phyloP scores from a whole-genome alignment of 2,888 invertebrate genomes.

The Euproctis similis region DNA sequence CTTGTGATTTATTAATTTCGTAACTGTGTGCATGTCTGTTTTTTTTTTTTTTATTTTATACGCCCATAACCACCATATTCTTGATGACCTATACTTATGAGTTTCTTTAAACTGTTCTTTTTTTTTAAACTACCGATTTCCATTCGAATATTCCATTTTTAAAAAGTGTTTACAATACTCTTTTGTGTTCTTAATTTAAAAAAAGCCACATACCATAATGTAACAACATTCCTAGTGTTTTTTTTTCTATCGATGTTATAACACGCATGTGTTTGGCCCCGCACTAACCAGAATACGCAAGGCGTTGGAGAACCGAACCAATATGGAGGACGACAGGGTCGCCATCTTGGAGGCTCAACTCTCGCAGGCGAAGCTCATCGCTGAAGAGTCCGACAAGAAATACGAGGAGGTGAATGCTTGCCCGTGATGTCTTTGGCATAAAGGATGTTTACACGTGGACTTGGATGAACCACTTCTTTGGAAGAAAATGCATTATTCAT shows the following conservation, averaged over 20 bases:
- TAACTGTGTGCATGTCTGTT: slow-evolving; percentile 49
- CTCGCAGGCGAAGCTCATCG: slow-evolving; percentile 98
- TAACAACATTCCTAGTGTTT: slow-evolving; percentile 25
- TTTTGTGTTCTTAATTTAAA: slow-evolving; percentile 7
- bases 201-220: slow-evolving; percentile 24
- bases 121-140: slow-evolving; percentile 9
- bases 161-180: slow-evolving; percentile 18
- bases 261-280: slow-evolving; percentile 74
- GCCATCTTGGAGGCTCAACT: slow-evolving; percentile 98
- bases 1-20: slow-evolving; percentile 15
- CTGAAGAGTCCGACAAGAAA: slow-evolving; percentile 99
- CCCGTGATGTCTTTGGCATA: slow-evolving; percentile 24
- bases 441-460: slow-evolving; percentile 2
- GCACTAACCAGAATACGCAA: slow-evolving; percentile 91
- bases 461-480: neutral
- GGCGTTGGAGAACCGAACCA: slow-evolving; percentile 98
- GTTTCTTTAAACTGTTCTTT: slow-evolving; percentile 14
- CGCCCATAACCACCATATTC: slow-evolving; percentile 61
- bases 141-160: slow-evolving; percentile 18
- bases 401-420: slow-evolving; percentile 96
- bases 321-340: slow-evolving; percentile 99
- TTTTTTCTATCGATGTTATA: slow-evolving; percentile 69
- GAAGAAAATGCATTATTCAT: neutral
- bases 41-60: slow-evolving; percentile 38
- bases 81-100: slow-evolving; percentile 26